Evolutionary conservation across 2,797 vertebrate species (phyloP).

Genomic region (Danio aesculapii): DNA sequence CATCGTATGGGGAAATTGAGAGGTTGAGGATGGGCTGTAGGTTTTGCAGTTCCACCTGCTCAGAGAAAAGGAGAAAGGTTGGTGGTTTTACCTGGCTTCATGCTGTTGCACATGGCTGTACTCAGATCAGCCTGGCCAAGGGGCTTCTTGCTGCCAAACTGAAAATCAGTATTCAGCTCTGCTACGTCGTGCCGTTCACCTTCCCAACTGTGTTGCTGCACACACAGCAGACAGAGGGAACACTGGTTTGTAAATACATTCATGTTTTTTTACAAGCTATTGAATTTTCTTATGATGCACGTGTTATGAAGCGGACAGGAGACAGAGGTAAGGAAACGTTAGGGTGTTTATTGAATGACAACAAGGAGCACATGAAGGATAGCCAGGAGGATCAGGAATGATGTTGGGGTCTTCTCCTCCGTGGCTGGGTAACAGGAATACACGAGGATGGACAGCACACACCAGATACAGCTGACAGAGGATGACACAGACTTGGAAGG

Average conservation of each 20-base stretch:
- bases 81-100: slow-evolving; percentile 67
- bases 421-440: no score
- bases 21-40: slow-evolving; percentile 50
- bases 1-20: slow-evolving; percentile 22
- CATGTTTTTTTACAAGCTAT: slow-evolving; percentile 5
- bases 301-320: no score
- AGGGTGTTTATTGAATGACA: no score
- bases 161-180: slow-evolving; percentile 71
- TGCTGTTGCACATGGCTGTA: slow-evolving; percentile 58
- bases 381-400: no score
- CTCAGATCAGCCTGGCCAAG: slow-evolving; percentile 33
- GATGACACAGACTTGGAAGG: no score
- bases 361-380: no score
- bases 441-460: no score
- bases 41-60: slow-evolving; percentile 31
- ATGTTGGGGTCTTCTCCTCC: no score
- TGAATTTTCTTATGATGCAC: not conserved
- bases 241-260: not conserved
- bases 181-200: slow-evolving; percentile 7
- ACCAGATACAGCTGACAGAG: no score
- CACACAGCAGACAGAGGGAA: not conserved
- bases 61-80: slow-evolving; percentile 33
- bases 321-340: no score
- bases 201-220: slow-evolving; percentile 8
- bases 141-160: slow-evolving; percentile 22